Base-by-base conservation (phyloP, 1,140 invertebrate species). In the Drosophila rhopaloa region DNA sequence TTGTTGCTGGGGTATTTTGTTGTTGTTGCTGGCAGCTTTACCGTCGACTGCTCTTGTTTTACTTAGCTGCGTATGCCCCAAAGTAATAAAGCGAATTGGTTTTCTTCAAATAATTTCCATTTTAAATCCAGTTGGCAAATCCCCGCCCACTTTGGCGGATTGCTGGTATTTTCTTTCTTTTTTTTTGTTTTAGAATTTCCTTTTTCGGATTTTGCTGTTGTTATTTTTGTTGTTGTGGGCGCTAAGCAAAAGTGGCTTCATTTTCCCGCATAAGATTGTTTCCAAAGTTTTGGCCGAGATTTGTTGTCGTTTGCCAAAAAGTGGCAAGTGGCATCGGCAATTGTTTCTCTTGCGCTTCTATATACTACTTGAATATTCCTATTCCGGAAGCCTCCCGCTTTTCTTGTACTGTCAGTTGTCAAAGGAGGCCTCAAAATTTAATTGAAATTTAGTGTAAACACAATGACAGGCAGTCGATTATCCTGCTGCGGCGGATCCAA, bases 381-480 rank as follows among this genome's bases (percentile, higher is more conserved):
- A 19, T 11, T 5, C 40, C 16, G 5, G 27, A 24, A 51, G 35
- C 16, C 43, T 9, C 27, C 11, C 3, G 44, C 24, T 14, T 14
- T 29, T n/a, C 73, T 46, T 63, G 40, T 47, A 58, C 61, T 68
- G 76, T 88, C 83, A 88, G 41, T 77, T 82, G 83, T 85, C 83
- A 88, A 76, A 63, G 56, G 78, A 67, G 79, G 63, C 75, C 81
- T 86, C 74, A 83, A 73, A 83, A 83, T 89, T 88, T 88, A 88
- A 88, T 88, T 89, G 83, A 89, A 88, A 89, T 88, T 89, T 88
- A 88, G 84, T 88, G 83, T 89, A 88, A 88, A 88, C 84, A 83
- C 63, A 88, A 79, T 89, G 83, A 89, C 83, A 88, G 84, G 35
- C 76, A 73, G 79, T 89, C 84, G 84, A 89, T 88, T 88, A 89